These are phyloP conservation scores for Lepidochrysops patricia DNA, from an alignment of 2,888 invertebrate genomes.

Conservation along the genomic window DNA sequence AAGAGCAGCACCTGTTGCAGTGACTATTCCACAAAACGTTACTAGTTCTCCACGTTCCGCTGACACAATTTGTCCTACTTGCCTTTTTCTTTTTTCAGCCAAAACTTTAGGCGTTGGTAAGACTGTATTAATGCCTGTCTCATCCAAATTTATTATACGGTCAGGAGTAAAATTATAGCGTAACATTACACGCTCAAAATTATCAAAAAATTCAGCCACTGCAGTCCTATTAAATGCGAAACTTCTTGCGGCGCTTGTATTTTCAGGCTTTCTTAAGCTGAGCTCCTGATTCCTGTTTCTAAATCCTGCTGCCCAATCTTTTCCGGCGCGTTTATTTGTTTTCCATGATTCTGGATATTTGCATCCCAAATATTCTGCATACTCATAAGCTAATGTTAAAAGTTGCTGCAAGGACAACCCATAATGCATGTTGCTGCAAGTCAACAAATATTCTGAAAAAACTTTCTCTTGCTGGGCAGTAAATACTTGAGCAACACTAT, in stretches of 20 bases:
- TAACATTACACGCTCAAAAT: conserved; percentile 6
- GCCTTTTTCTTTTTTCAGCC: conserved; percentile 18
- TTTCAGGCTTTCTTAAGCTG: conserved; percentile 27
- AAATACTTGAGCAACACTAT: conserved; percentile 25
- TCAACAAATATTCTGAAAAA: conserved; percentile 24
- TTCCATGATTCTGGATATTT: conserved; percentile 17
- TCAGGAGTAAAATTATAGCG: conserved; percentile 10
- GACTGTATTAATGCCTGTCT: conserved; percentile 7
- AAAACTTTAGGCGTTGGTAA: conserved; percentile 5
- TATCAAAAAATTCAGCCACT: conserved; percentile 20
- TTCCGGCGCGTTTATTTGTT: conserved; percentile 30
- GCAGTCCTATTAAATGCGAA: conserved; percentile 35
- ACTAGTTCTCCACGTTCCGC: too few species aligned
- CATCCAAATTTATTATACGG: conserved; percentile 14
- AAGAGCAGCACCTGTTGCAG: conserved; percentile 33
- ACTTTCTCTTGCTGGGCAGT: conserved; percentile 23
- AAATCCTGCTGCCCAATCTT: conserved; percentile 33
- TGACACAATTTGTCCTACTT: conserved; percentile 33
- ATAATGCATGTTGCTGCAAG: conserved; percentile 23
- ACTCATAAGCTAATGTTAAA: conserved; percentile 21
- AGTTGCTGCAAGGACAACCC: conserved; percentile 20
- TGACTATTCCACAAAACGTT: too few species aligned
- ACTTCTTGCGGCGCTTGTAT: conserved; percentile 33
- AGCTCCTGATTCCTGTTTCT: conserved; percentile 26
- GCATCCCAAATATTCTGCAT: conserved; percentile 15